Percentiles rank a stretch among this genome's conserved stretches.
phyloP scores from a whole-genome alignment of 2,113 vertebrate genomes.

The Pterocles gutturalis region DNA sequence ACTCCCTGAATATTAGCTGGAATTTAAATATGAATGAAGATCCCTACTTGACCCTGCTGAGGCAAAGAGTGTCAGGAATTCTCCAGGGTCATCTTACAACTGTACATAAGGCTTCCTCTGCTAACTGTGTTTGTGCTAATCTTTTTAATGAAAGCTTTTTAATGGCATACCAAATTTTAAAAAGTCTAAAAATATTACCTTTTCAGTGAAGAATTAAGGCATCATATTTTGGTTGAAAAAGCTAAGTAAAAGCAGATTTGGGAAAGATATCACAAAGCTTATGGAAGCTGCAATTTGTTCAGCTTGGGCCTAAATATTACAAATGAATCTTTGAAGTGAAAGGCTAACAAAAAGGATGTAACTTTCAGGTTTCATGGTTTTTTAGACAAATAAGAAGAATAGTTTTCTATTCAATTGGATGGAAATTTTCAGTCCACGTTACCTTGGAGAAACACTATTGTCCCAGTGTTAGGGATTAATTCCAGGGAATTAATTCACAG shows the following conservation, averaged over 20 bases:
- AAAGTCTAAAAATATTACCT: neutral
- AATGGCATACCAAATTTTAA: neutral
- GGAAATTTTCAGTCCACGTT: neutral
- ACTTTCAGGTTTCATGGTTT: neutral
- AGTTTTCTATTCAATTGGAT: neutral
- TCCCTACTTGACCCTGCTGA: conserved; percentile 3
- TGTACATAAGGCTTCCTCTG: neutral
- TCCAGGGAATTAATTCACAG: neutral
- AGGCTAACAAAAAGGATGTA: neutral
- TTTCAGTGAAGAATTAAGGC: neutral
- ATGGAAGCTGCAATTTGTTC: neutral
- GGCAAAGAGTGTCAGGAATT: neutral
- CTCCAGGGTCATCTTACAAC: neutral
- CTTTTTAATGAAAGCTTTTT: neutral
- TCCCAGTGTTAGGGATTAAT: neutral
- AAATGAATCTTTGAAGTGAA: neutral
- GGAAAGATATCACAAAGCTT: neutral
- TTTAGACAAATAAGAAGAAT: neutral
- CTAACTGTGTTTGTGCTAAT: neutral
- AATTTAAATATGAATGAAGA: conserved; percentile 45
- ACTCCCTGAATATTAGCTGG: neutral
- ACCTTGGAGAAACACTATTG: neutral
- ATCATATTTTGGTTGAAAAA: neutral
- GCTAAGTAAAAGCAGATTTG: neutral
- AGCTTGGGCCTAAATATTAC: neutral